Conservation (phyloP, 2,113 vertebrate genomes). For the Rissa tridactyla region DNA sequence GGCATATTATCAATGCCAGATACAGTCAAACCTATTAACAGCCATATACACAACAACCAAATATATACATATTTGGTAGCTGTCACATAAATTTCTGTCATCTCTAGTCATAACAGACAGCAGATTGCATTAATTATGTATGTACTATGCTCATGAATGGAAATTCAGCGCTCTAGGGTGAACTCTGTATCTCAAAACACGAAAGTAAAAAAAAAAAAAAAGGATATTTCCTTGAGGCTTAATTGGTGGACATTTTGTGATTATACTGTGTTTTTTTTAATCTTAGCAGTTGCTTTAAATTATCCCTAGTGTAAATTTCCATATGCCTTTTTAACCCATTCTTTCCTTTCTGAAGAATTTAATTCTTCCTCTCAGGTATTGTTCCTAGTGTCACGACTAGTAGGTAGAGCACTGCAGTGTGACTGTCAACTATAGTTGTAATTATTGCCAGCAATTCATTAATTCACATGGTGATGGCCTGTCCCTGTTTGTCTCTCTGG, state of each 20-base stretch:
- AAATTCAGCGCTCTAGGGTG: slow-evolving; percentile 4
- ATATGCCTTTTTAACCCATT: slow-evolving; percentile 56
- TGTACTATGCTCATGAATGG: slow-evolving; percentile 43
- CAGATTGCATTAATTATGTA: slow-evolving; percentile 56
- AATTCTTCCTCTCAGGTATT: slow-evolving; percentile 17
- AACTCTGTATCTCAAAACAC: not conserved
- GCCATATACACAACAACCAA: slow-evolving; percentile 28
- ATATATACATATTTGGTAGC: slow-evolving; percentile 39
- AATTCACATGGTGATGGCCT: slow-evolving; percentile 45
- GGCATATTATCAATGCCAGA: slow-evolving; percentile 29
- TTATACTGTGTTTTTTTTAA: not conserved
- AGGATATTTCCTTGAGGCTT: slow-evolving; percentile 5
- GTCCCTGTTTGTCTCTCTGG: slow-evolving; percentile 33
- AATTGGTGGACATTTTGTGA: slow-evolving; percentile 44
- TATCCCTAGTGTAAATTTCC: slow-evolving; percentile 41
- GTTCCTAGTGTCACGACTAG: not conserved
- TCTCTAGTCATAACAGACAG: slow-evolving; percentile 18
- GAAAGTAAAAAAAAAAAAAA: not conserved
- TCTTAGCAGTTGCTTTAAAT: slow-evolving; percentile 28
- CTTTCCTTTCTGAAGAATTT: not conserved
- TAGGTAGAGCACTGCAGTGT: not conserved
- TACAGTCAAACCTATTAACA: not conserved
- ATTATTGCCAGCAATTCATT: slow-evolving; percentile 47
- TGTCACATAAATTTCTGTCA: slow-evolving; percentile 44
- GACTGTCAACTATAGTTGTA: slow-evolving; percentile 47